These are phyloP conservation scores for Nasonia vitripennis DNA, from an alignment of 1,140 invertebrate species.

Conservation along the genomic window DNA sequence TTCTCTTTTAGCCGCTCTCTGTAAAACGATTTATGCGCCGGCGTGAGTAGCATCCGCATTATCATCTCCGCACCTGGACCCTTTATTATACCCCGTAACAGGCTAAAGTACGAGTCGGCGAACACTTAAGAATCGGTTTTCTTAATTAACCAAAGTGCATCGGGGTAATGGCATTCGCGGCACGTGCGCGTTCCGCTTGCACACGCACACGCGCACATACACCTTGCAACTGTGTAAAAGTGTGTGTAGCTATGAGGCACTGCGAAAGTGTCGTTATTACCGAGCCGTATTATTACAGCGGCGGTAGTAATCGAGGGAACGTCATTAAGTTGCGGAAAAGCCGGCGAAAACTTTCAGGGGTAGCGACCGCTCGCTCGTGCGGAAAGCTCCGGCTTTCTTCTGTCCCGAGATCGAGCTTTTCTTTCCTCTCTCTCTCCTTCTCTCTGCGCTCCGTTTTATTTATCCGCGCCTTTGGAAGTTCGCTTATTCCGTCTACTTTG, in stretches of 20 bases:
- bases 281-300: too few relatives aligned
- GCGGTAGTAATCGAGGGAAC: too few relatives aligned
- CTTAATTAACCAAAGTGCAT: conserved; percentile 32
- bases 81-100: background rate
- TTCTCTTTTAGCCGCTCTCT: background rate
- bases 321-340: too few relatives aligned
- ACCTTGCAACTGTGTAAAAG: too few relatives aligned
- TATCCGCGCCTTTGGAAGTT: too few relatives aligned
- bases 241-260: too few relatives aligned
- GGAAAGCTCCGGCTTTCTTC: too few relatives aligned
- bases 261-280: too few relatives aligned
- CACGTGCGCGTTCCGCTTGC: background rate
- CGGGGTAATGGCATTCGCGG: conserved; percentile 10
- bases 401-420: background rate
- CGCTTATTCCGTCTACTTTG: too few relatives aligned
- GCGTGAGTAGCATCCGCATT: background rate
- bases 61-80: background rate
- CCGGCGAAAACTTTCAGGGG: too few relatives aligned
- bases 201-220: background rate
- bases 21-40: background rate
- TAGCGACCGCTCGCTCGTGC: too few relatives aligned
- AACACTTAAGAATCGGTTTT: conserved; percentile 32
- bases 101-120: background rate
- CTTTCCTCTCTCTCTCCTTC: background rate
- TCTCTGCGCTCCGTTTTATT: too few relatives aligned